A percentile compares a stretch with the other conserved stretches of the same genome.
Evolutionary conservation across 35 echinoderm and acorn worm species (phyloP).

Genomic region (Amphiura filiformis): DNA sequence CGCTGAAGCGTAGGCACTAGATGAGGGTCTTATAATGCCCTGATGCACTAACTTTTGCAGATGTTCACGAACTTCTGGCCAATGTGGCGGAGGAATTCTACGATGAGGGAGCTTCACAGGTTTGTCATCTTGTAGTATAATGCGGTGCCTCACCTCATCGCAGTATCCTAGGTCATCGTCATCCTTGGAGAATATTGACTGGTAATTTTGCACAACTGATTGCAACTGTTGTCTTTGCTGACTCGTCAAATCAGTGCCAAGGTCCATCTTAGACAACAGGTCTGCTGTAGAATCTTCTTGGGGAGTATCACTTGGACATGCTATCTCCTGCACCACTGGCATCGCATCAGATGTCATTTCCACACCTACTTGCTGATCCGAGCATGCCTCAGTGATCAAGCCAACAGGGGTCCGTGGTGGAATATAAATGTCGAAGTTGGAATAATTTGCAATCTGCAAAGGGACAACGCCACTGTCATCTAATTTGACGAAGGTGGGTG

Average conservation of each 20-base stretch:
- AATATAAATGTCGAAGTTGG: constrained; percentile 35
- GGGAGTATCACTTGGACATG: too few species aligned
- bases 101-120: constrained; percentile 25
- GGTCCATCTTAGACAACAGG: constrained; percentile 6
- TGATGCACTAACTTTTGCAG: not conserved
- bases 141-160: not conserved
- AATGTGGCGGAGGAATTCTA: constrained; percentile 10
- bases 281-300: not conserved
- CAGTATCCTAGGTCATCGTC: constrained; percentile 17
- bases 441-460: constrained; percentile 38
- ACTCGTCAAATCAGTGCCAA: not conserved
- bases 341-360: not conserved
- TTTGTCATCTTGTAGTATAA: constrained; percentile 11
- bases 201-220: not conserved
- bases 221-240: not conserved
- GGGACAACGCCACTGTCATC: constrained; percentile 39
- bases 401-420: constrained; percentile 29
- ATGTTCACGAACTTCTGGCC: not conserved
- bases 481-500: constrained; percentile 26
- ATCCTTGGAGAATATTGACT: not conserved
- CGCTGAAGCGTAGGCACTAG: constrained; percentile 33
- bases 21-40: constrained; percentile 11
- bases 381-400: too few species aligned
- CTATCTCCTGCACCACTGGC: not conserved
- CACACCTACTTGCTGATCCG: not conserved